Base-by-base conservation (phyloP, 2,797 vertebrate genomes). In the Simalia tracyae region DNA sequence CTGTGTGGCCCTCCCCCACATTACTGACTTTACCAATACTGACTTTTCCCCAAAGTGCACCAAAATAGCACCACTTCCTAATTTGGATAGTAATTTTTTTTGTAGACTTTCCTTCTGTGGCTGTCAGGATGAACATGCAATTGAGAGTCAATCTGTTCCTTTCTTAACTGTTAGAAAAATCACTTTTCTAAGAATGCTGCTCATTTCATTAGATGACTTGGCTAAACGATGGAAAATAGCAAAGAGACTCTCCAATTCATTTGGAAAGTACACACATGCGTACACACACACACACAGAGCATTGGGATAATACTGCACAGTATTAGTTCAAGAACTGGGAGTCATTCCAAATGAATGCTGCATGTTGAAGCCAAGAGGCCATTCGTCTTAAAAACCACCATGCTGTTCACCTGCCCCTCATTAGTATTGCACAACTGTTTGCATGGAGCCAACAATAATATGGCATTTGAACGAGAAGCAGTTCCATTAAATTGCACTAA, bases 311-410 rank as follows among this genome's bases (percentile, higher is more conserved):
- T 28, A 63, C 92, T 93, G 59, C 28, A 72, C 54, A 28, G 22
- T 93, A 93, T 95, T 17, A 92, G 63, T 92, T 95, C 89, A 90
- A 95, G 93, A 94, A 61, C 86, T 0, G 0, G 88, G 92, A 96
- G 91, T 93, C 89, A n/a, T 93, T 96, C 94, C 96, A 96, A 91
- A 1, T 84, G 63, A 96, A 93, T 81, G 66, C 68, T 94, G 94
- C 87, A 93, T 60, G 88, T 26, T 94, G 81, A 92, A 94, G 88
- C 91, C 68, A 95, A 4, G 56, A 93, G 94, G 92, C 87, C 91
- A 89, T 94, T 93, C 92, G 89, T 95, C 91, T 95, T 84, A 81
- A 66, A 76, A 87, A 88, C 59, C 6, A 1, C 88, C 68, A 91
- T 46, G 26, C 12, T 91, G 92, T 89, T 93, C 94, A 91, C 95